Evolutionary conservation across 2,113 vertebrate genomes (phyloP).

Genomic region (Myodes glareolus): DNA sequence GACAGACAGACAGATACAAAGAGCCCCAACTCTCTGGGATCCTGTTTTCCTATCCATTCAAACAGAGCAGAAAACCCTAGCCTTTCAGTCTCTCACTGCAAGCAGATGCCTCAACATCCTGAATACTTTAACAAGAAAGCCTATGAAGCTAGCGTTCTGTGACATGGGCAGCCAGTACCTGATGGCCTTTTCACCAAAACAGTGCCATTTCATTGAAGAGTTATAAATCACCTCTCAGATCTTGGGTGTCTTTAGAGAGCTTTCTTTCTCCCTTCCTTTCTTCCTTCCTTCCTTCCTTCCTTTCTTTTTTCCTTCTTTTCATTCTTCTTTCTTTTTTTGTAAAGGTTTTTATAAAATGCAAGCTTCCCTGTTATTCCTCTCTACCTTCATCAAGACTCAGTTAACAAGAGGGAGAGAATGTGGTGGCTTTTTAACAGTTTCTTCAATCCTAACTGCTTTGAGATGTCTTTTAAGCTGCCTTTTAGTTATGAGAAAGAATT

Average conservation of each 20-base stretch:
- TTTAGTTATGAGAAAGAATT: constrained; percentile 85
- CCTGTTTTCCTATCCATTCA: neutral
- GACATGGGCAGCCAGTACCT: neutral
- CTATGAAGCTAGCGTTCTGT: neutral
- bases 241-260: neutral
- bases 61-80: neutral
- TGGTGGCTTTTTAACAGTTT: constrained; percentile 77
- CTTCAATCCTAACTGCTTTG: constrained; percentile 82
- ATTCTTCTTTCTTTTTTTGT: too few species aligned
- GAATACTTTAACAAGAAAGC: neutral
- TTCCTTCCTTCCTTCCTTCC: too few species aligned
- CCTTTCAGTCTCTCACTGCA: neutral
- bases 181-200: neutral
- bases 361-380: neutral
- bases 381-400: constrained; percentile 58
- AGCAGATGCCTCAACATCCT: neutral
- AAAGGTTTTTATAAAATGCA: constrained; percentile 27
- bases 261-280: too few species aligned
- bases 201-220: neutral
- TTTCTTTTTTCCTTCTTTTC: too few species aligned
- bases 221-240: constrained; percentile 50
- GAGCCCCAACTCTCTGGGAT: neutral
- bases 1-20: neutral
- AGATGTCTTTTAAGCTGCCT: constrained; percentile 82
- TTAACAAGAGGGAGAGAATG: constrained; percentile 68